Base-by-base conservation (phyloP, 2,113 vertebrate species). In the Ondatra zibethicus region DNA sequence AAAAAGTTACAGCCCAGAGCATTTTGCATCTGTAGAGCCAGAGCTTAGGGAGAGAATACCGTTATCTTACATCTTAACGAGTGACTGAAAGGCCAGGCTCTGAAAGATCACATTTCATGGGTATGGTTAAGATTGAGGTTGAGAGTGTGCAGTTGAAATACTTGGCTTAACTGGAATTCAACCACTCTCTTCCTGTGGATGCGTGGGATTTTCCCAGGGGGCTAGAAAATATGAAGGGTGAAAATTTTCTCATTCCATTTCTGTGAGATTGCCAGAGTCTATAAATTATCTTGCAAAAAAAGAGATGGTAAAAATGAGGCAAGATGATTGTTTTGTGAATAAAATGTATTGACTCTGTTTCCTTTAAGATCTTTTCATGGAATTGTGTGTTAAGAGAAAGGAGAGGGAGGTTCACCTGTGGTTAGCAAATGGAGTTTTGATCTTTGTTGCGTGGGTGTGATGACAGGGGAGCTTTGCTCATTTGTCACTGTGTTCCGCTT, bases 131-230 rank as follows among this genome's bases (percentile, higher is more conserved):
- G 65, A 9, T 68, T 65, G 76, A 93, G 66, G 33, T 29, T 91
- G 95, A 23, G 14, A 10, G 81, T 94, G 36, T 91, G 55, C 77
- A 5, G 8, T 89, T 72, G 85, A 88, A 95, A 81, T 78, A 36
- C 17, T 88, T 93, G 70, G 72, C 80, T 95, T 88, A 76, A 58
- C 70, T 12, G 63, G 61, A 94, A 80, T 96, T 86, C 85, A 93
- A 58, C 88, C 31, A 3, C 17, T 95, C 84, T 5, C 17, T 92
- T 95, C 85, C 65, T 33, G 0, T 82, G 29, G 27, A 65, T 89
- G 76, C 70, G 39, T 76, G 85, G 42, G 72, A 63, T 95, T 90
- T 96, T 95, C 61, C 66, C 93, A 93, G 88, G 91, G n/a, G 50
- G 78, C 36, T 88, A 76, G 39, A 42, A 47, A 55, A 68, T 76